A percentile compares a stretch with the other conserved stretches of the same genome.
These are phyloP conservation scores for Thryonomys swinderianus DNA, from an alignment of 2,113 vertebrate genomes.

Conservation along the genomic window DNA sequence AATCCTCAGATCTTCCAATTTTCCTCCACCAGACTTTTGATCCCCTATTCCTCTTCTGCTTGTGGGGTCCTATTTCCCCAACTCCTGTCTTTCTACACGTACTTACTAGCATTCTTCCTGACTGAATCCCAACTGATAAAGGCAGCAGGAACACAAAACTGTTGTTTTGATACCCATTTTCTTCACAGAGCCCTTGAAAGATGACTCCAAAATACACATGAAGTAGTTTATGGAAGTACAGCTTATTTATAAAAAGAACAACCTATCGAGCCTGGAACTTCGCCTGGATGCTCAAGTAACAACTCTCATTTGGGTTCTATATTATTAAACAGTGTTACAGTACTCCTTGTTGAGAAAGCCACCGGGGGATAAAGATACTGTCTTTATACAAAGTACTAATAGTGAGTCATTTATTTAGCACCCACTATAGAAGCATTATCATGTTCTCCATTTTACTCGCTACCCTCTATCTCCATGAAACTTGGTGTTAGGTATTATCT, in stretches of 20 bases:
- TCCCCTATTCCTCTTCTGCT: background rate
- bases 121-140: background rate
- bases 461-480: background rate
- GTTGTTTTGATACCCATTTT: slow-evolving; percentile 1
- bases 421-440: background rate
- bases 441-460: background rate
- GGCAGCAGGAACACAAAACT: background rate
- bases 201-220: background rate
- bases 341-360: background rate
- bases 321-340: slow-evolving; percentile 16
- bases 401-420: slow-evolving; percentile 27
- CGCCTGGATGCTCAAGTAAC: background rate
- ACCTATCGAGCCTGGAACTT: slow-evolving; percentile 32
- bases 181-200: background rate
- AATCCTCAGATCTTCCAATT: background rate
- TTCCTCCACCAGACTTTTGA: background rate
- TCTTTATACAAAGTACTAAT: slow-evolving; percentile 46
- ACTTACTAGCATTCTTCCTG: background rate
- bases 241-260: background rate
- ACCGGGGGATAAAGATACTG: background rate
- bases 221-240: background rate
- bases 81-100: background rate
- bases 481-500: background rate
- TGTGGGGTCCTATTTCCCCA: background rate
- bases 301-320: background rate